Percentiles rank a stretch among this genome's conserved stretches.
phyloP scores from a whole-genome alignment of 2,888 invertebrate genomes.

The Tachystola acroxantha region DNA sequence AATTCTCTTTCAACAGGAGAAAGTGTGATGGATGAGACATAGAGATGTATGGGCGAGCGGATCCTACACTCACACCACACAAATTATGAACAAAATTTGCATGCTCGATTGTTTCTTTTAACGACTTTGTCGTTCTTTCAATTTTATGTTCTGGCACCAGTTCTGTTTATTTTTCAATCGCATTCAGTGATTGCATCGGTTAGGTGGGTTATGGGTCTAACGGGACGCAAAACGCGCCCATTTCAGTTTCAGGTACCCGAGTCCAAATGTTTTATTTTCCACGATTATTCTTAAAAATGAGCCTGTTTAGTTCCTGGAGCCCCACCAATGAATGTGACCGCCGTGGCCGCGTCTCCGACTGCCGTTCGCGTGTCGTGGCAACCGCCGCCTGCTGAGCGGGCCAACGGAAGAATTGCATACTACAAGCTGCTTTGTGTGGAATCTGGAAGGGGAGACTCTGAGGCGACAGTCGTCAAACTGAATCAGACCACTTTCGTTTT shows the following conservation, averaged over 20 bases:
- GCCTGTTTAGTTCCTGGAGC: constrained; percentile 93
- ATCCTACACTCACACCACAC: constrained; percentile 50
- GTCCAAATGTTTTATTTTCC: constrained; percentile 1
- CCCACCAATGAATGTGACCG: constrained; percentile 96
- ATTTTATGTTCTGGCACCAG: constrained; percentile 60
- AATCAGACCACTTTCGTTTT: constrained; percentile 89
- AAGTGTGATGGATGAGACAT: constrained; percentile 56
- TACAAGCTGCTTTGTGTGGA: constrained; percentile 96
- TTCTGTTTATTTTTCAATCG: constrained; percentile 55
- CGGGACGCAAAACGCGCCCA: constrained; percentile 29
- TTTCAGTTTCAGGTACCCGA: constrained; percentile 50
- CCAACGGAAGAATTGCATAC: constrained; percentile 95
- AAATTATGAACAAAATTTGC: constrained; percentile 37
- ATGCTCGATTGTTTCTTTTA: constrained; percentile 50
- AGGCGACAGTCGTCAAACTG: constrained; percentile 88
- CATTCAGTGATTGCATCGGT: constrained; percentile 77
- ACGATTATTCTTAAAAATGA: constrained; percentile 35
- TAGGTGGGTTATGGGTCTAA: constrained; percentile 40
- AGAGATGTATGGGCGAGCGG: constrained; percentile 73
- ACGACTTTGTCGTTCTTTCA: constrained; percentile 31
- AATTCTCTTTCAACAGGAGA: constrained; percentile 58
- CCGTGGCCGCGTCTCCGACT: constrained; percentile 91
- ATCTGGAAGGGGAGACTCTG: constrained; percentile 89
- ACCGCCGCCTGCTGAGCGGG: constrained; percentile 93
- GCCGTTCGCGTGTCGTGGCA: constrained; percentile 94